These are phyloP conservation scores for Oreochromis spilurus DNA, from an alignment of 2,113 vertebrate genomes.

Conservation along the genomic window DNA sequence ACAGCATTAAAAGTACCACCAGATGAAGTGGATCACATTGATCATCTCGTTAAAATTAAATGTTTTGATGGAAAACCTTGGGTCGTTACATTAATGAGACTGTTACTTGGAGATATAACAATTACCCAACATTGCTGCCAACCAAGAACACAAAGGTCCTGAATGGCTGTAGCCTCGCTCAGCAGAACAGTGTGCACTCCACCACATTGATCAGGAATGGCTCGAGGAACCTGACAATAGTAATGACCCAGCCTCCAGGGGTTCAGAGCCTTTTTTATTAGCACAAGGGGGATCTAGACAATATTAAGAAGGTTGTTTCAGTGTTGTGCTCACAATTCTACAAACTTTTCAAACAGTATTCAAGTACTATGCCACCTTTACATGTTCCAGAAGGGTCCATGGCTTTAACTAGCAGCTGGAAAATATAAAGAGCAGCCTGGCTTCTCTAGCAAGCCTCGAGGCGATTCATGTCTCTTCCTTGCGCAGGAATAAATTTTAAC, in stretches of 20 bases:
- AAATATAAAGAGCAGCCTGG: neutral
- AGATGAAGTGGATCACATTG: neutral
- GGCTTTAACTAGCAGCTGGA: conserved; percentile 17
- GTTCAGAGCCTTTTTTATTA: neutral
- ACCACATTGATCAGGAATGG: neutral
- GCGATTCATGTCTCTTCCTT: conserved; percentile 22
- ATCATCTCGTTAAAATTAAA: neutral
- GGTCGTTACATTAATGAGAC: neutral
- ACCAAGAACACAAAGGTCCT: neutral
- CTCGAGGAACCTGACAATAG: neutral
- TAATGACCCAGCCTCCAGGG: neutral
- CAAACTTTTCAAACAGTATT: neutral
- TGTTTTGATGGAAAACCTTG: neutral
- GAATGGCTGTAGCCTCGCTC: neutral
- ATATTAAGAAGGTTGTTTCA: neutral
- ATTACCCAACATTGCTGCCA: neutral
- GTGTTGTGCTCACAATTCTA: neutral
- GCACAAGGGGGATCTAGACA: neutral
- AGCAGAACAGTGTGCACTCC: neutral
- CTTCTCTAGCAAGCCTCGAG: conserved; percentile 27
- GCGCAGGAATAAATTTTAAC: conserved; percentile 47
- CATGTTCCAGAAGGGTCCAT: neutral
- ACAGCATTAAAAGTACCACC: neutral
- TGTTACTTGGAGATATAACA: neutral
- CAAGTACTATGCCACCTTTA: neutral